These are phyloP conservation scores for Montipora sp. DNA, from an alignment of 64 coral and sea anemone genomes.

Conservation along the genomic window DNA sequence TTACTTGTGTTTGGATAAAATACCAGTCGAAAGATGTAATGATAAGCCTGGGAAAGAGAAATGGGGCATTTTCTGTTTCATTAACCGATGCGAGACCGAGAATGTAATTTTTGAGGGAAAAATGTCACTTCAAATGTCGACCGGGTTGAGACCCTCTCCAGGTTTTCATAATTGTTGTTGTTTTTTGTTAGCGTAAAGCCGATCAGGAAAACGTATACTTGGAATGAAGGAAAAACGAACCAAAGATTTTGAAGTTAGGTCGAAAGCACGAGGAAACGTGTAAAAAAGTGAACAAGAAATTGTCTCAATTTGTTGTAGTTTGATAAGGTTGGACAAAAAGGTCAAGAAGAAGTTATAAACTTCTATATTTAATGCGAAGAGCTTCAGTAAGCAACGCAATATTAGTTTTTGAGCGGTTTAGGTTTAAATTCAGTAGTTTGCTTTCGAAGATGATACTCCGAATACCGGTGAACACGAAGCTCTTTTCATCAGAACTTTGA, in stretches of 20 bases:
- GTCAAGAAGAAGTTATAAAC: neutral
- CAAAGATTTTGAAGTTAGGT: neutral
- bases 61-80: no score
- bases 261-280: neutral
- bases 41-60: neutral
- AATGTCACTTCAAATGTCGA: no score
- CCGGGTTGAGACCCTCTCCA: no score
- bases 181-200: no score
- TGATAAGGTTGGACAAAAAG: neutral
- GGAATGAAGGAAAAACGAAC: neutral
- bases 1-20: neutral
- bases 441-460: no score
- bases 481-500: no score
- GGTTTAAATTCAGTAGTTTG: neutral
- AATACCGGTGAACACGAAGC: no score
- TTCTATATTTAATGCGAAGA: neutral
- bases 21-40: neutral
- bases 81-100: no score
- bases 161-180: no score
- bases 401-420: neutral
- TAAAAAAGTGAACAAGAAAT: neutral
- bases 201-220: neutral
- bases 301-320: neutral
- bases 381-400: neutral
- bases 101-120: no score